Evolutionary conservation across 92 coral and sea anemone species (phyloP).

Genomic region (Diadumene lineata): DNA sequence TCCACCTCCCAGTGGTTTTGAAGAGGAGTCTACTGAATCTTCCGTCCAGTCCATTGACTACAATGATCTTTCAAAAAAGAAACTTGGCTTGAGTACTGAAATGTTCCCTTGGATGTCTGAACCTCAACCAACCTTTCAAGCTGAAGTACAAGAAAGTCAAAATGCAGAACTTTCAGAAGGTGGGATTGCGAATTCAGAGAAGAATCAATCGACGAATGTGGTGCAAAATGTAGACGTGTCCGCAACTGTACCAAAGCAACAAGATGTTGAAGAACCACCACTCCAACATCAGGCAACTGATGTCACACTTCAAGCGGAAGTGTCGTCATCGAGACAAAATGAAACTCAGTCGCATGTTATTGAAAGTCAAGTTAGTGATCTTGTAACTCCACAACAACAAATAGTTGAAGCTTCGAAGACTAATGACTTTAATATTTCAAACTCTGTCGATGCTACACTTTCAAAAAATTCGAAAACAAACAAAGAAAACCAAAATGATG

Average conservation of each 20-base stretch:
- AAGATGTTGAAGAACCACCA: background rate
- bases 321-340: background rate
- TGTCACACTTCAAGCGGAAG: background rate
- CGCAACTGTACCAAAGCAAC: background rate
- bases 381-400: background rate
- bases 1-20: slow-evolving; percentile 84
- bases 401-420: background rate
- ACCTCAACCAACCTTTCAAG: slow-evolving; percentile 45
- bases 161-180: background rate
- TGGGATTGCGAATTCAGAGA: background rate
- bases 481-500: background rate
- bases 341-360: background rate
- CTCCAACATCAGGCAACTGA: background rate
- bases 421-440: background rate
- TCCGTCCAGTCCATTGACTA: slow-evolving; percentile 31
- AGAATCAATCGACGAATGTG: background rate
- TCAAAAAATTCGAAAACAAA: too few relatives aligned
- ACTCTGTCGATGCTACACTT: background rate
- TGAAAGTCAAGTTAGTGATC: background rate
- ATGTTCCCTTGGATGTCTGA: slow-evolving; percentile 79
- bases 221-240: background rate
- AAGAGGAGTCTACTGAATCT: slow-evolving; percentile 37
- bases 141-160: slow-evolving; percentile 19
- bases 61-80: slow-evolving; percentile 46
- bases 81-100: slow-evolving; percentile 40